phyloP scores from a whole-genome alignment of 2,888 invertebrate species.

The Eugnorisma glareosa region DNA sequence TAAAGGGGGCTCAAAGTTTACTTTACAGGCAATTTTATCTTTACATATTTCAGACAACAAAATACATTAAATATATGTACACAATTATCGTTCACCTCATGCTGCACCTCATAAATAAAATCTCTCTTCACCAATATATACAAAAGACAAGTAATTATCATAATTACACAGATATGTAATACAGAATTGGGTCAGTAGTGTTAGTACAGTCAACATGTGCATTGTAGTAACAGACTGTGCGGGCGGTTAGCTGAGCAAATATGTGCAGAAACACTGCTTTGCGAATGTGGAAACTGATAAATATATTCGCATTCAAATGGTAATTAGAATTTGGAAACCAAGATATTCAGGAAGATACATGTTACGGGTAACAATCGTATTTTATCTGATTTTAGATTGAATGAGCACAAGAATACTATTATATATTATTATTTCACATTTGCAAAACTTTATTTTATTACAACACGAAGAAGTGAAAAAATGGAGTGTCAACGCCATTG shows the following conservation, averaged over 20 bases:
- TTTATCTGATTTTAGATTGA: background rate
- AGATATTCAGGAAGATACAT: too few relatives aligned
- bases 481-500: slow-evolving; percentile 32
- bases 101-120: slow-evolving; percentile 2
- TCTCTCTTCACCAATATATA: slow-evolving; percentile 26
- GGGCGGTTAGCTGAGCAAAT: slow-evolving; percentile 52
- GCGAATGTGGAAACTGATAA: slow-evolving; percentile 41
- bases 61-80: background rate
- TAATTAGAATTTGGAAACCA: background rate
- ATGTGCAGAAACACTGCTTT: slow-evolving; percentile 28
- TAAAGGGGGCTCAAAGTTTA: background rate
- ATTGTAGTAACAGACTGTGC: slow-evolving; percentile 33
- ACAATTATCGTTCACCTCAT: background rate
- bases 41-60: background rate
- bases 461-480: slow-evolving; percentile 35
- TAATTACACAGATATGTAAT: slow-evolving; percentile 42
- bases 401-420: background rate
- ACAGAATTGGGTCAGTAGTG: slow-evolving; percentile 59
- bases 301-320: background rate
- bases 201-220: slow-evolving; percentile 50
- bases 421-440: slow-evolving; percentile 19
- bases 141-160: slow-evolving; percentile 41
- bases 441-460: slow-evolving; percentile 18
- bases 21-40: background rate
- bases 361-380: background rate